Conservation (phyloP, 2,888 invertebrate genomes). For the Plutella xylostella region DNA sequence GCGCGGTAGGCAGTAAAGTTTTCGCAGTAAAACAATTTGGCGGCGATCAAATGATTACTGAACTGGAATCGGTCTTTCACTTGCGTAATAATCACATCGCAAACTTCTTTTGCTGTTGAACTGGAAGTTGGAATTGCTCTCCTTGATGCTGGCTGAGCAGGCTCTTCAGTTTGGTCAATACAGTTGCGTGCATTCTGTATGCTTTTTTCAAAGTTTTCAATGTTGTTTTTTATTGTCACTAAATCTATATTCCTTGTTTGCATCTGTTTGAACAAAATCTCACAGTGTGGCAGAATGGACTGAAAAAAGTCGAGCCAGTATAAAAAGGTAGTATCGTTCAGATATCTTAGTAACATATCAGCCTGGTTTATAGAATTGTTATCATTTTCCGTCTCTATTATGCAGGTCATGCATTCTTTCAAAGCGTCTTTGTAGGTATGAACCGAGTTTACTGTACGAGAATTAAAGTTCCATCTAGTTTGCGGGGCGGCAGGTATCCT, state of each 20-base stretch:
- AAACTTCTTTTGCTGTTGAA: constrained; percentile 9
- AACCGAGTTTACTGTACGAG: constrained; percentile 18
- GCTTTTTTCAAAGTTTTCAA: constrained; percentile 14
- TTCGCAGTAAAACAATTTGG: constrained; percentile 2
- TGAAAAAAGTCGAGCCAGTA: constrained; percentile 17
- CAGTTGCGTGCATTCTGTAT: constrained; percentile 15
- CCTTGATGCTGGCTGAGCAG: neutral
- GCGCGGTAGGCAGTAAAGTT: neutral
- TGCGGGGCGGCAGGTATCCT: constrained; percentile 13
- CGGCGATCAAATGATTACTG: constrained; percentile 6
- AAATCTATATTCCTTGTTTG: constrained; percentile 14
- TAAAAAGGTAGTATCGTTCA: constrained; percentile 13
- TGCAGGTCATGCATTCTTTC: constrained; percentile 19
- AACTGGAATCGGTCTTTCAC: constrained; percentile 15
- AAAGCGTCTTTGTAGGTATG: constrained; percentile 16
- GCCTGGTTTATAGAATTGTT: constrained; percentile 14
- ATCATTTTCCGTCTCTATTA: constrained; percentile 15
- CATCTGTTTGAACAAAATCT: constrained; percentile 15
- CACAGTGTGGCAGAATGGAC: constrained; percentile 14
- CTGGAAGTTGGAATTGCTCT: constrained; percentile 9
- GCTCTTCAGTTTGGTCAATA: no score
- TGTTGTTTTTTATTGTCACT: constrained; percentile 11
- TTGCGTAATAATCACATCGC: constrained; percentile 12
- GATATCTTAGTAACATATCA: constrained; percentile 10
- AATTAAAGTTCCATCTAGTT: constrained; percentile 22